phyloP scores from a whole-genome alignment of 2,113 vertebrate species.

The Felis chaus region DNA sequence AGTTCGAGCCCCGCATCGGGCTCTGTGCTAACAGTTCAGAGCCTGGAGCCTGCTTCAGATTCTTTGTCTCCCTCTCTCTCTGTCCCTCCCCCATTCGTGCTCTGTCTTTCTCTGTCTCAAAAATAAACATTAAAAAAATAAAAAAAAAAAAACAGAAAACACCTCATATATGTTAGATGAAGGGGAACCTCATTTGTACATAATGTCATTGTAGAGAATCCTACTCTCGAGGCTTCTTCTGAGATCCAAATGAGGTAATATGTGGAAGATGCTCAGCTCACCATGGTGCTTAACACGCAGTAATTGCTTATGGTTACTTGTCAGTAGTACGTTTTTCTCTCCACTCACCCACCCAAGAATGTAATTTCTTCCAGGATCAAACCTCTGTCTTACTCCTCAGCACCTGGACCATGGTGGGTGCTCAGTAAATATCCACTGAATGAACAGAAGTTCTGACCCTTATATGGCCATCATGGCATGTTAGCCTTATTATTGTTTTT shows the following conservation, averaged over 20 bases:
- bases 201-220: not conserved
- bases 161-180: not conserved
- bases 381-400: not conserved
- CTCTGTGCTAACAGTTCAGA: no score
- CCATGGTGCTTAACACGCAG: not conserved
- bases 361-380: not conserved
- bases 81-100: no score
- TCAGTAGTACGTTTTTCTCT: not conserved
- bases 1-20: no score
- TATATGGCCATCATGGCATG: fast-evolving
- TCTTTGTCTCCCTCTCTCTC: no score
- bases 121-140: no score
- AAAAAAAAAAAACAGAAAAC: no score
- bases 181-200: fast-evolving
- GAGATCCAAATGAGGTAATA: not conserved
- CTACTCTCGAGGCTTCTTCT: not conserved
- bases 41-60: no score
- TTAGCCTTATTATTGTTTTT: not conserved
- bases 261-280: not conserved
- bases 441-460: not conserved
- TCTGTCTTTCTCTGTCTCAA: no score
- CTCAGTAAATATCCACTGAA: not conserved
- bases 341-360: not conserved
- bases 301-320: not conserved
- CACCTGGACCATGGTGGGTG: not conserved